A percentile compares a stretch with the other conserved stretches of the same genome.
phyloP scores from a whole-genome alignment of 2,888 invertebrate genomes.

The Habroteleia sp. region DNA sequence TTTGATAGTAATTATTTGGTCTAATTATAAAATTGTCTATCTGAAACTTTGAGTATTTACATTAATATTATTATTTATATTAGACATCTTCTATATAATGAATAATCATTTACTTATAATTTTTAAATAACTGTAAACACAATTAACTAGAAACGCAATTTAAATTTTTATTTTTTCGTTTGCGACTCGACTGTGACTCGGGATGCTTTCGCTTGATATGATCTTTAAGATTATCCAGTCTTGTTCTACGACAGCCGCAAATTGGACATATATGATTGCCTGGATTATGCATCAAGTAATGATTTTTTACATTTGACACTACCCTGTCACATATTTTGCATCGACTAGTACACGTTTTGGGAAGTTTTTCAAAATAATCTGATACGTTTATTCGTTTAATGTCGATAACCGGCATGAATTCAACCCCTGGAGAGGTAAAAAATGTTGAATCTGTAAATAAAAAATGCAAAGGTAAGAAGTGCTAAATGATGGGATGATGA shows the following conservation, averaged over 20 bases:
- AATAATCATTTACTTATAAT: too few species aligned
- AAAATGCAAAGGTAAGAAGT: constrained; percentile 65
- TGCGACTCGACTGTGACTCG: constrained; percentile 67
- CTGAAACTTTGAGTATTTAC: too few species aligned
- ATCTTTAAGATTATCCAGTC: constrained; percentile 74
- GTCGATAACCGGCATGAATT: constrained; percentile 70
- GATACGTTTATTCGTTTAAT: constrained; percentile 71
- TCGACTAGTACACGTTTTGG: constrained; percentile 71
- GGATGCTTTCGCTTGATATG: constrained; percentile 76
- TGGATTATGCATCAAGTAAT: constrained; percentile 75
- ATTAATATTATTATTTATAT: too few species aligned
- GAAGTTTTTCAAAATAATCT: constrained; percentile 72
- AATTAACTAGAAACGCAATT: too few species aligned
- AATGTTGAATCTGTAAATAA: constrained; percentile 75
- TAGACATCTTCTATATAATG: too few species aligned
- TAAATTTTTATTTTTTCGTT: too few species aligned
- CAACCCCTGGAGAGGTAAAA: constrained; percentile 72
- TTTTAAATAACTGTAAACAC: too few species aligned
- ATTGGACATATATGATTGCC: constrained; percentile 76
- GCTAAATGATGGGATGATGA: constrained; percentile 37
- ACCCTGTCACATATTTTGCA: constrained; percentile 78
- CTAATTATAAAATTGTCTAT: too few species aligned
- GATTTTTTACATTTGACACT: constrained; percentile 76
- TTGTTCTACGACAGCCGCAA: constrained; percentile 75
- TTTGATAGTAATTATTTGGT: too few species aligned